Base-by-base conservation (phyloP, 1,140 invertebrate species). In the Musca vetustissima region DNA sequence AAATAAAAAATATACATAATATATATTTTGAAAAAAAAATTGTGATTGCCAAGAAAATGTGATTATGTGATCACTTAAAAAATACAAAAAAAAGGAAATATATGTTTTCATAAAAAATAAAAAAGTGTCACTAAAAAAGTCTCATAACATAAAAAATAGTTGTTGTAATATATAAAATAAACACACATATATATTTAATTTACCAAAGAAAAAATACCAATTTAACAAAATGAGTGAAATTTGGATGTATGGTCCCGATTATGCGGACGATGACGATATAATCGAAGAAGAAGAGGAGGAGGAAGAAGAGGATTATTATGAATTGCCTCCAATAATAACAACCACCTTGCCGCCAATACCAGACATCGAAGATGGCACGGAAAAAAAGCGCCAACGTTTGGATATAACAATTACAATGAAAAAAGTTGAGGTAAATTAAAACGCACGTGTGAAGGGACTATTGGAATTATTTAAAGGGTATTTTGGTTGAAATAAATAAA, bases 281-380 rank as follows among this genome's bases (percentile, higher is more conserved):
- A 32, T 15, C 14, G 64, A 66, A 1, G 64, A 66, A 17, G 64
- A 66, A n/a, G 64, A 66, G 21, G 64, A 66, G n/a, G 61, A 64
- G 15, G 15, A 21, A n/a, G 36, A 65, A 21, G 64, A 65, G 19
- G 64, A 66, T 50, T 49, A 43, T 11, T 43, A 43, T 50, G 64
- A 66, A 50, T 28, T 66, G 19, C 22, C 57, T 14, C 57, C n/a
- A 61, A 7, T 15, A 61, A 36, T 28, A 28, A 61, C 28, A 43
- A 43, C 57, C 57, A 21, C 57, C 57, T 36, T 61, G 17, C 28
- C 28, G 36, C 36, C 19, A 28, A 43, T 43, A 36, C 57, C 57
- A 9, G n/a, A 61, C 9, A 4, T 61, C 11, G 36, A 43, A 43
- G 57, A 61, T 61, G 28, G 28, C 19, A 36, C 36, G 32, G 28